Base-by-base conservation (phyloP, 1,140 invertebrate genomes). In the Drosophila kepulauana region DNA sequence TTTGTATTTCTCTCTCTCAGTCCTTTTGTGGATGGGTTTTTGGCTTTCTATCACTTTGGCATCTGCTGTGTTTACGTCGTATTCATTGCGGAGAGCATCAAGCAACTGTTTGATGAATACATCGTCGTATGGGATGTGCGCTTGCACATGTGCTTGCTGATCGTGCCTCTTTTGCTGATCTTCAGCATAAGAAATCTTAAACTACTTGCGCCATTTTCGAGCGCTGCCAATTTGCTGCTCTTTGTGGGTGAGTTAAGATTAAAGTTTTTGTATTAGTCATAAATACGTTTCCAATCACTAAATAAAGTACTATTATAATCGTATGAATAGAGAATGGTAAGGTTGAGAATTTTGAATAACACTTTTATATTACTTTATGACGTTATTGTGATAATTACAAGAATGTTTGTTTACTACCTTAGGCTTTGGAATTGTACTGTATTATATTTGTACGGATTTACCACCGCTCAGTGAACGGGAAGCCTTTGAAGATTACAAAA, bases 31-130 rank as follows among this genome's bases (percentile, higher is more conserved):
- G 95, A 96, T 78, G 87, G 94, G 1, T 96, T 97, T 85, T 93
- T 98, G 61, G 95, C 97, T n/a, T 94, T 97, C 45, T 97, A 97
- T 74, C 97, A 98, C 92, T 94, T 98, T 65, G 97, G 97, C 41
- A 98, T 98, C 88, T 98, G 97, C 91, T 97, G 96, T 82, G 97
- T 98, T 1, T 98, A 98, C 93, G 96, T 97, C 28, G 95, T 98
- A 3, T 98, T 98, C 91, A 96, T 98, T 11, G 95, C 97, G 1
- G 94, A 95, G 30, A 98, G 95, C 82, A 93, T 96, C 3, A 95
- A 96, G 85, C 94, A 95, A 93, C 87, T 94, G 16, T 91, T 93
- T 5, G 94, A 94, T 54, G 92, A 93, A 10, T 91, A 93, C 75
- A 88, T 91, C 0, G 63, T 93, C 33, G 80, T 75, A 2, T 91